phyloP scores from a whole-genome alignment of 2,888 invertebrate genomes.

The Stenotaenia linearis region DNA sequence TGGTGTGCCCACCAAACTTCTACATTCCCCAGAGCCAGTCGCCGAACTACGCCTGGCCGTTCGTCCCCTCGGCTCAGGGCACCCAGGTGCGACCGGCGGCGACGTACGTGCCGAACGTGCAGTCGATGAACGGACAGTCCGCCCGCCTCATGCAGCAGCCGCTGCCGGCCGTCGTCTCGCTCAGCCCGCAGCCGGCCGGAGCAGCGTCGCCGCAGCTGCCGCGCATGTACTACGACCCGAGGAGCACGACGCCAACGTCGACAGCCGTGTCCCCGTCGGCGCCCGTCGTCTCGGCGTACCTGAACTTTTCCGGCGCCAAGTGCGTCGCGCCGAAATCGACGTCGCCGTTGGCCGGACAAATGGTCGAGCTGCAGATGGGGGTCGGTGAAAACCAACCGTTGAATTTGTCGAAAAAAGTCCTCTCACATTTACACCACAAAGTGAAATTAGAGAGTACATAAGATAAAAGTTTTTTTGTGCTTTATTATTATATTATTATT shows the following conservation, averaged over 20 bases:
- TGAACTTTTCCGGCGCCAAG: constrained; percentile 38
- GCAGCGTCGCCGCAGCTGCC: constrained; percentile 33
- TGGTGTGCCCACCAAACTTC: constrained; percentile 38
- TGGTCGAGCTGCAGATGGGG: constrained; percentile 73
- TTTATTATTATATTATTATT: neutral
- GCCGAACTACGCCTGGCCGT: constrained; percentile 35
- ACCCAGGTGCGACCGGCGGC: constrained; percentile 10
- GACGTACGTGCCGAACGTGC: constrained; percentile 26
- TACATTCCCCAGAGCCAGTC: constrained; percentile 37
- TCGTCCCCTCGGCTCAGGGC: constrained; percentile 18
- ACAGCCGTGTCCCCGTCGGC: neutral
- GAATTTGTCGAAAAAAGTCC: constrained; percentile 80
- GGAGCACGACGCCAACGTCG: neutral
- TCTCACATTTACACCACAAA: constrained; percentile 48
- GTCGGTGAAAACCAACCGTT: constrained; percentile 68
- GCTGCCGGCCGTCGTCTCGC: constrained; percentile 28
- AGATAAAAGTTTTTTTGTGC: neutral
- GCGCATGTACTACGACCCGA: constrained; percentile 35
- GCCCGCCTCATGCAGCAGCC: constrained; percentile 30
- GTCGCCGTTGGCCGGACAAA: constrained; percentile 51
- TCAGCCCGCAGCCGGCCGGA: constrained; percentile 29
- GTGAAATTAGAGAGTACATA: neutral
- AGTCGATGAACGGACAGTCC: constrained; percentile 18
- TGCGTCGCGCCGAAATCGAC: constrained; percentile 50
- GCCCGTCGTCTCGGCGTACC: constrained; percentile 46